Evolutionary conservation across 2,888 invertebrate genomes (phyloP), one percentile per base, ranked within the genome.

Genomic region (Tachina lurida): DNA sequence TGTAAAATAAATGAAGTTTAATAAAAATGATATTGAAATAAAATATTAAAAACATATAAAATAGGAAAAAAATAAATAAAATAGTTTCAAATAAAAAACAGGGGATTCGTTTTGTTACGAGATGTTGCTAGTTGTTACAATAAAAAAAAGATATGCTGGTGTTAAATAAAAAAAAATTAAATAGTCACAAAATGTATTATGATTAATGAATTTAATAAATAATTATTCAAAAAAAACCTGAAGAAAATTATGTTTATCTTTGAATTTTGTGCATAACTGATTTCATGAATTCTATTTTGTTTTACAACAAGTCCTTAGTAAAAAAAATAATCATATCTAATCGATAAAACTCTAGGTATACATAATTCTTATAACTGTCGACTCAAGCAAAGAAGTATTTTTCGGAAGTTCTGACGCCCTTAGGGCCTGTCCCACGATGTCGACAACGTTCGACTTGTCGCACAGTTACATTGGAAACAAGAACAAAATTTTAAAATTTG

Each of bases 1-100:
- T 86, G 87, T 89, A 89, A 88, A 88, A 88, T 77, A 81, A 86
- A 84, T 84, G 87, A 88, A 87, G 87, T 78, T 87, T 84, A 75
- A 86, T 84, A 74, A 87, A 75, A 80, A 81, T 73, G 71, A 74
- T 75, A 83, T 60, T 86, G 87, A 85, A 84, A 62, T 80, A 76
- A 39, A 84, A 85, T 58, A 76, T 88, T 41, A 8, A 88, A 86
- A 88, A 89, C 85, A 88, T 75, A 87, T 86, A 87, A 84, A 88
- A 84, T 56, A 70, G 81, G 45, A 65, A 62, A 81, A 74, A 76
- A 71, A 67, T 3, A n/a, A 10, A 43, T 45, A 74, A 73, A 73
- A 67, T 49, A 83, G 60, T 19, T 60, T 41, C n/a, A 43, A 52
- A 77, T 70, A 49, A 39, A 52, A 39, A 39, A 67, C n/a, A 17